A percentile compares a stretch with the other conserved stretches of the same genome.
Evolutionary conservation across 2,888 invertebrate species (phyloP).

Genomic region (Microctonus hyperodae): DNA sequence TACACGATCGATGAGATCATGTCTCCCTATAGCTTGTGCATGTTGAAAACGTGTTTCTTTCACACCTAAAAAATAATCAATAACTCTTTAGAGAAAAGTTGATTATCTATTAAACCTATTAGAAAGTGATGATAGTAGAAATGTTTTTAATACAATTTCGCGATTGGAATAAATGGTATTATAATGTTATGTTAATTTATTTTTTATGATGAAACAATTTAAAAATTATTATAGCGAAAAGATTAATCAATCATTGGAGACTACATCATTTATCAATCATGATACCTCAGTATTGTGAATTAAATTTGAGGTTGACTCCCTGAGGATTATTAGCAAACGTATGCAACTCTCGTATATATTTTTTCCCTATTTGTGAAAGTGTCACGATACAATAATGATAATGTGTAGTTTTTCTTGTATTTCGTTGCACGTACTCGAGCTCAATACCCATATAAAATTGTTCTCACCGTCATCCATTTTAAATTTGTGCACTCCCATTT

Average conservation of each 20-base stretch:
- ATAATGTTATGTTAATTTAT: conserved; percentile 6
- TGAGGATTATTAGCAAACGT: conserved; percentile 24
- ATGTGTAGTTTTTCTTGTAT: conserved; percentile 14
- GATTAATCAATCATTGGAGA: conserved; percentile 6
- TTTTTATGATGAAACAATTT: not conserved
- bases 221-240: conserved; percentile 7
- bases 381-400: conserved; percentile 6
- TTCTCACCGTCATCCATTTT: conserved; percentile 12
- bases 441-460: conserved; percentile 26
- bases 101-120: not conserved
- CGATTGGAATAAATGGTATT: not conserved
- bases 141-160: not conserved
- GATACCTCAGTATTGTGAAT: conserved; percentile 3
- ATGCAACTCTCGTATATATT: conserved; percentile 17
- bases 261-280: conserved; percentile 4
- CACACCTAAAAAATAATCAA: not conserved
- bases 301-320: conserved; percentile 25
- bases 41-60: conserved; percentile 1
- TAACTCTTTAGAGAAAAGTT: not conserved
- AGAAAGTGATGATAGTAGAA: not conserved
- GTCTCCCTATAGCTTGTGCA: not conserved
- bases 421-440: conserved; percentile 29
- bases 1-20: not conserved
- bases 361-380: conserved; percentile 10
- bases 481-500: conserved; percentile 11